These are phyloP conservation scores for Megalops atlanticus DNA, from an alignment of 2,113 vertebrate genomes.

Conservation along the genomic window DNA sequence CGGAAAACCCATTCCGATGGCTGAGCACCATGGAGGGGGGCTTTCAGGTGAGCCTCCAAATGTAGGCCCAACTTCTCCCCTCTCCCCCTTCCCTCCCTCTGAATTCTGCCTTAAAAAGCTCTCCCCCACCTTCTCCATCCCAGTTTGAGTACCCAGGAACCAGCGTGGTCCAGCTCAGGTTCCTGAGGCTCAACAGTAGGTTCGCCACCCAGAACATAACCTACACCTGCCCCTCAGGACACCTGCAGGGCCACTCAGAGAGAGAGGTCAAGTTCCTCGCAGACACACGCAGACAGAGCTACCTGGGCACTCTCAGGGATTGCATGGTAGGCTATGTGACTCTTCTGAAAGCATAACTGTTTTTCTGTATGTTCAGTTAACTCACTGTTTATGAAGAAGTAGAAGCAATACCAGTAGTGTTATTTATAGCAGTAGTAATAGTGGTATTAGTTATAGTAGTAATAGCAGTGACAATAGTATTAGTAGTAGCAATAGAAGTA, in stretches of 20 bases:
- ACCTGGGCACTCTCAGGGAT: conserved; percentile 62
- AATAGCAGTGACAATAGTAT: no score
- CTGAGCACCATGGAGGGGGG: conserved; percentile 70
- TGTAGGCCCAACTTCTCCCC: background rate
- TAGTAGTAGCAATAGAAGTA: no score
- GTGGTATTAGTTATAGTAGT: no score
- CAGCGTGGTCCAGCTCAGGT: conserved; percentile 77
- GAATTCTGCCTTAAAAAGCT: background rate
- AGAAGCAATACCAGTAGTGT: background rate
- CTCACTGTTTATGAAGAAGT: background rate
- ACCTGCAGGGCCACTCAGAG: conserved; percentile 29
- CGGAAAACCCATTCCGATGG: conserved; percentile 69
- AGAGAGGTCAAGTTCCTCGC: conserved; percentile 75
- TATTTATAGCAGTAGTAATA: no score
- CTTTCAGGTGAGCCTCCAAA: conserved; percentile 65
- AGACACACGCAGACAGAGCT: conserved; percentile 71
- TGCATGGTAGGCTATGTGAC: conserved; percentile 65
- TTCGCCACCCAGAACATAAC: conserved; percentile 69
- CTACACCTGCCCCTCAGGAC: conserved; percentile 64
- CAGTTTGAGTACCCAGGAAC: conserved; percentile 74
- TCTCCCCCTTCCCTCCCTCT: accelerated
- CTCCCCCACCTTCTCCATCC: background rate
- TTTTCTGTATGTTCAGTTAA: background rate
- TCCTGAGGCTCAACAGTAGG: conserved; percentile 76
- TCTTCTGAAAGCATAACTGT: background rate